These are phyloP conservation scores for Phylloscopus trochilus DNA, from an alignment of 2,113 vertebrate species.

Conservation along the genomic window DNA sequence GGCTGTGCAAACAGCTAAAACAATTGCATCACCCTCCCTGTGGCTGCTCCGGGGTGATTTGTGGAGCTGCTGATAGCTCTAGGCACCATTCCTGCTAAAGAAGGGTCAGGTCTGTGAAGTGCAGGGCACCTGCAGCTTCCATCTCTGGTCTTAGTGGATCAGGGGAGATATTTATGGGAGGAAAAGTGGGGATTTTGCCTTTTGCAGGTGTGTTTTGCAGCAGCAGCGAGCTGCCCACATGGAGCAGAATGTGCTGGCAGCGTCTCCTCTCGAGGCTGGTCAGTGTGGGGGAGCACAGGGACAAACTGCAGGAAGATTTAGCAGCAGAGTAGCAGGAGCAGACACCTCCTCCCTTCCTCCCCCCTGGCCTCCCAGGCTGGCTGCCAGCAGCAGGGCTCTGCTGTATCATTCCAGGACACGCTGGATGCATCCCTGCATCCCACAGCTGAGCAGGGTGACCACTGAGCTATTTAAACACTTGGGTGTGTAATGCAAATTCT, in stretches of 20 bases:
- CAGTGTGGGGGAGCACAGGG: neutral
- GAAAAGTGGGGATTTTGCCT: neutral
- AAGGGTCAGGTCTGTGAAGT: neutral
- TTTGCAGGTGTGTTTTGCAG: neutral
- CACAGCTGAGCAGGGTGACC: conserved; percentile 52
- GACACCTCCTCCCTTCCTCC: neutral
- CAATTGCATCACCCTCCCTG: neutral
- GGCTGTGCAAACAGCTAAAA: conserved; percentile 1
- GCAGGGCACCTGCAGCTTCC: neutral
- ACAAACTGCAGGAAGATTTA: neutral
- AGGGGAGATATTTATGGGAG: neutral
- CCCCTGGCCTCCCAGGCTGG: neutral
- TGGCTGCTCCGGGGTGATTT: neutral
- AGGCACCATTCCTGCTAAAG: fast-evolving
- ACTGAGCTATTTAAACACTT: conserved; percentile 60
- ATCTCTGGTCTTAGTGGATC: neutral
- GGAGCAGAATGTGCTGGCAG: neutral
- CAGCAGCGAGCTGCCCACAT: neutral
- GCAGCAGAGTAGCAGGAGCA: neutral
- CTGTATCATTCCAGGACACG: neutral
- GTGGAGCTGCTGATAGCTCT: neutral
- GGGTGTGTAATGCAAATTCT: conserved; percentile 37
- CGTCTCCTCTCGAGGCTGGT: neutral
- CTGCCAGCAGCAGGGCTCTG: neutral
- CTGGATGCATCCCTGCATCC: neutral